Base-by-base conservation (phyloP, 2,797 vertebrate genomes). In the Sebastes hubbsi region DNA sequence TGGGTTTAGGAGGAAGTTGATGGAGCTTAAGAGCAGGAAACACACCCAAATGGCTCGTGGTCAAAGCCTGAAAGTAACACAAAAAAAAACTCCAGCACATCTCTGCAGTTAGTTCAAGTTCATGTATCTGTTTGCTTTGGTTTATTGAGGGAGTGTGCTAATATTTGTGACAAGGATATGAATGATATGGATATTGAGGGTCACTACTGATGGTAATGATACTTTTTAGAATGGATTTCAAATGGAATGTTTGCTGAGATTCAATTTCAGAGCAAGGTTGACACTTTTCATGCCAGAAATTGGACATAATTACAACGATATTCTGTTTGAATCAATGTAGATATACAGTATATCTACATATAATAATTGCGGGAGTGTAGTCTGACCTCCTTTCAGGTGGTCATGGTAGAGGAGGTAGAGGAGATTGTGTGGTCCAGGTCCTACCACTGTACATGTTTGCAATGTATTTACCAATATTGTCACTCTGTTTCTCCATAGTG, bases 1-100 rank as follows among this genome's bases (percentile, higher is more conserved):
- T 72, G 90, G 91, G 91, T 95, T 95, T 90, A 89, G 70, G 75
- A 90, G 95, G 95, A 96, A 95, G 95, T 96, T 96, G 93, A 93
- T 81, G 89, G 87, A 95, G 93, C 94, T 95, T 95, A 95, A 73
- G 82, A 78, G 77, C 88, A 91, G 93, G 94, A 94, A 92, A 82
- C 87, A 91, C 90, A 88, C 91, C 90, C 94, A 92, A 88, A 88
- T 87, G 90, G 86, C 90, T 92, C 64, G 65, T 85, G 88, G 87
- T 82, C 72, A 73, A 78, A 85, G 68, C 72, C 80, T 66, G 70
- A 74, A 69, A 72, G 72, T 78, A 66, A 77, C 29, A 69, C 58
- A 60, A 55, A 61, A 55, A 68, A 77, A 61, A 52, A 18, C 42
- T 71, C 68, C 82, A 29, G 72, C 74, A 75, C 75, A 79, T 86